Evolutionary conservation across 2,888 invertebrate species (phyloP).

Genomic region (Trilocha varians): DNA sequence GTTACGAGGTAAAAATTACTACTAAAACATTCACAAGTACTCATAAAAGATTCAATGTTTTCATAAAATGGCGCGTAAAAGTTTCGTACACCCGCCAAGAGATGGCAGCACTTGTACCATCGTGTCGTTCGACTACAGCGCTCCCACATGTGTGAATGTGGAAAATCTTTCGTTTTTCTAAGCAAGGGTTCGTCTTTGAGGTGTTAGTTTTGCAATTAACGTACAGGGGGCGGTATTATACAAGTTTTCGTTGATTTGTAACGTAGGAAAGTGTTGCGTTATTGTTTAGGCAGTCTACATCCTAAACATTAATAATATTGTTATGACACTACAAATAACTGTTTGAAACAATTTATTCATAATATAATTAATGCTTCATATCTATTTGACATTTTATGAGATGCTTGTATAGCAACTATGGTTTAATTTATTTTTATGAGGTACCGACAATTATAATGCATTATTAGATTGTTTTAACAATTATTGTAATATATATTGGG

Average conservation of each 20-base stretch:
- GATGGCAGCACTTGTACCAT: conserved; percentile 49
- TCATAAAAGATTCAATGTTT: conserved; percentile 26
- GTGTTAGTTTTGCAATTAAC: conserved; percentile 51
- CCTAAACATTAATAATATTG: too few species aligned
- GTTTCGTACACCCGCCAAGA: conserved; percentile 46
- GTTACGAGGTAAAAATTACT: conserved; percentile 23
- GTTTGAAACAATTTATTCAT: too few species aligned
- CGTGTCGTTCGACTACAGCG: conserved; percentile 20
- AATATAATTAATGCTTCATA: too few species aligned
- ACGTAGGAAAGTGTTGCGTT: too few species aligned
- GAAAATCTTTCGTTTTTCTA: conserved; percentile 52
- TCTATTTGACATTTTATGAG: too few species aligned
- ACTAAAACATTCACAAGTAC: conserved; percentile 23
- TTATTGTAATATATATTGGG: too few species aligned
- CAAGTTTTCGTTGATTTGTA: conserved; percentile 7
- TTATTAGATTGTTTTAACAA: too few species aligned
- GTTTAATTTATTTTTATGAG: too few species aligned
- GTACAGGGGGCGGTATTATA: conserved; percentile 56
- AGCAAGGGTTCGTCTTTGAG: conserved; percentile 39
- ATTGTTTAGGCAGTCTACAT: too few species aligned
- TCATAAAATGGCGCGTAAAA: conserved; percentile 25
- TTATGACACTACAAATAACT: too few species aligned
- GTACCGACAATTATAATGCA: too few species aligned
- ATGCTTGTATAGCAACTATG: too few species aligned
- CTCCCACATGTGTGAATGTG: conserved; percentile 35